phyloP scores from a whole-genome alignment of 2,888 invertebrate species.

The Drosophila conformis region DNA sequence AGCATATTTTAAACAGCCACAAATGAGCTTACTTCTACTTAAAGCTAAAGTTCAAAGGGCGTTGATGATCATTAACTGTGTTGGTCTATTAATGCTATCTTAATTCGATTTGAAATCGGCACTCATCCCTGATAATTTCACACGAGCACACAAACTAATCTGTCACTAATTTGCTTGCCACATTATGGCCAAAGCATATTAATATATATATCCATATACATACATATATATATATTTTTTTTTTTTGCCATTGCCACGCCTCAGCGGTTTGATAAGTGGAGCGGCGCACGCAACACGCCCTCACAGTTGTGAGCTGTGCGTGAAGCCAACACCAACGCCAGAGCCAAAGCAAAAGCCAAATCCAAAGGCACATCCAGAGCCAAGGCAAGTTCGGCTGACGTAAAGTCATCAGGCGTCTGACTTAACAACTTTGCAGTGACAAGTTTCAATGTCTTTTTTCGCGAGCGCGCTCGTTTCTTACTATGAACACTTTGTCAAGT shows the following conservation, averaged over 20 bases:
- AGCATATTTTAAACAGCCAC: not conserved
- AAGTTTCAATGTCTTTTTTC: conserved; percentile 70
- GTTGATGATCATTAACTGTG: not conserved
- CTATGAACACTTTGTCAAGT: conserved; percentile 79
- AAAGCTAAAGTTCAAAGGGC: not conserved
- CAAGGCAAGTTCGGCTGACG: conserved; percentile 43
- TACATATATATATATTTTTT: conserved; percentile 31
- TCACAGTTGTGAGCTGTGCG: conserved; percentile 34
- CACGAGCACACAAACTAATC: conserved; percentile 32
- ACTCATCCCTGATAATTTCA: conserved; percentile 11
- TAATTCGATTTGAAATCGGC: conserved; percentile 12
- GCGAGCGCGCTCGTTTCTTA: conserved; percentile 50
- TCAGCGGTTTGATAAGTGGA: conserved; percentile 34
- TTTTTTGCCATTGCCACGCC: conserved; percentile 54
- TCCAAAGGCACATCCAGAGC: not conserved
- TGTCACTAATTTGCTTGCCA: conserved; percentile 50
- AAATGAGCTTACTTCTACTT: not conserved
- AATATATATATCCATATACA: conserved; percentile 25
- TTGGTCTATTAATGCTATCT: conserved; percentile 3
- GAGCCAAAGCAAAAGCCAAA: not conserved
- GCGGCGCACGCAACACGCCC: conserved; percentile 57
- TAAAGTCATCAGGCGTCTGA: conserved; percentile 76
- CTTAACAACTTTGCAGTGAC: conserved; percentile 78
- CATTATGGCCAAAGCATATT: conserved; percentile 39
- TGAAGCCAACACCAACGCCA: not conserved